phyloP scores from a whole-genome alignment of 2,113 vertebrate genomes.

The Gavialis gangeticus region DNA sequence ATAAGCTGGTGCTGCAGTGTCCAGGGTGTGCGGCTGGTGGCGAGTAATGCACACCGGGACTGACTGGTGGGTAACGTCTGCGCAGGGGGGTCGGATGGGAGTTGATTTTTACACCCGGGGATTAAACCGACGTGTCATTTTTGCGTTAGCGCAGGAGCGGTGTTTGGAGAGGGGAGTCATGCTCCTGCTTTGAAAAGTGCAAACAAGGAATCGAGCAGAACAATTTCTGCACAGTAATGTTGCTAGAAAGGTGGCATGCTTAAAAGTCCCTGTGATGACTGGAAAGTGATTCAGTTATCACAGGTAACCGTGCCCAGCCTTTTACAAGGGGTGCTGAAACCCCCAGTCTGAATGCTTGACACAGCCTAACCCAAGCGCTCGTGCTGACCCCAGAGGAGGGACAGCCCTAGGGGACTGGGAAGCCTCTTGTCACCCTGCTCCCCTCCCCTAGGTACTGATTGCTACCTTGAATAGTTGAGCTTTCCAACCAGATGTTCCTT shows the following conservation, averaged over 20 bases:
- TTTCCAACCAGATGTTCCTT: not conserved
- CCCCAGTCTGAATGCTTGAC: fast-evolving
- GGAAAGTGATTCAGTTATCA: not conserved
- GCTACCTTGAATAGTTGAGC: not conserved
- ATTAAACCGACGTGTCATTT: not conserved
- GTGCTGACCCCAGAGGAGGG: not conserved
- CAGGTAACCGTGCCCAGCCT: fast-evolving
- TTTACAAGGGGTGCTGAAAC: not conserved
- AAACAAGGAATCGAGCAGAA: fast-evolving
- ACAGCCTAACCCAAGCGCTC: fast-evolving
- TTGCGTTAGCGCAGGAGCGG: not conserved
- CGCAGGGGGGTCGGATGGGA: not conserved
- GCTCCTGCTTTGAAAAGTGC: not conserved
- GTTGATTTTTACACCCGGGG: fast-evolving
- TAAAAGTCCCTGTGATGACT: fast-evolving
- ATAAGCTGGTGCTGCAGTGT: not conserved
- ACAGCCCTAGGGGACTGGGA: not conserved
- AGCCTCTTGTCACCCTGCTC: too few relatives aligned
- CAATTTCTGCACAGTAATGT: not conserved
- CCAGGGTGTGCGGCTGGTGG: not conserved
- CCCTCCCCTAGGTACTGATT: not conserved
- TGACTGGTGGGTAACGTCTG: fast-evolving
- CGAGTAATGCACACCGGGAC: not conserved
- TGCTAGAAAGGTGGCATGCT: not conserved
- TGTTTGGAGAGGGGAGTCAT: fast-evolving